Evolutionary conservation across 1,140 invertebrate genomes (phyloP).

Genomic region (Drosophila gunungcola): DNA sequence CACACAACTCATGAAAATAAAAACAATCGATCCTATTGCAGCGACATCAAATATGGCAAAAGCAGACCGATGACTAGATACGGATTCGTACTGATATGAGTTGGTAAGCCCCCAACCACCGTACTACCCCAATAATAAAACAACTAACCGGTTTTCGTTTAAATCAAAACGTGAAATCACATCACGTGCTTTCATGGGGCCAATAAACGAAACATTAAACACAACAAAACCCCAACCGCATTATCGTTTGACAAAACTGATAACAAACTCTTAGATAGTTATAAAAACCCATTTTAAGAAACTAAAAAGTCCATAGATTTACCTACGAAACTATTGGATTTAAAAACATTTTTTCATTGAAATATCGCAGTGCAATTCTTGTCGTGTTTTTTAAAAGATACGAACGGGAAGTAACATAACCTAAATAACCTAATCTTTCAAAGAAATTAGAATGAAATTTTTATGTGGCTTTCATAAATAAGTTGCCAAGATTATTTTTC

Average conservation of each 20-base stretch:
- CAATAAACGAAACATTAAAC: slow-evolving; percentile 13
- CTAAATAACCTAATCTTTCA: too few relatives aligned
- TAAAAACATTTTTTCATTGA: too few relatives aligned
- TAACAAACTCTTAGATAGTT: slow-evolving; percentile 8
- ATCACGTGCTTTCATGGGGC: slow-evolving; percentile 28
- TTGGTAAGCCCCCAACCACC: slow-evolving; percentile 9
- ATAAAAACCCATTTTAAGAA: too few relatives aligned
- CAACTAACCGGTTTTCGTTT: slow-evolving; percentile 43
- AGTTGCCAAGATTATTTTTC: too few relatives aligned
- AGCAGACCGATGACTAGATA: slow-evolving; percentile 7
- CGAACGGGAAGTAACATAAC: too few relatives aligned
- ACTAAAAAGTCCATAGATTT: too few relatives aligned
- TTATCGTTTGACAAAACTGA: slow-evolving; percentile 23
- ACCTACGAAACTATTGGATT: too few relatives aligned
- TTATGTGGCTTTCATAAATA: too few relatives aligned
- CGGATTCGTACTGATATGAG: slow-evolving; percentile 17
- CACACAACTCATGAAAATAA: slow-evolving; percentile 14
- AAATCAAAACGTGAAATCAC: slow-evolving; percentile 37
- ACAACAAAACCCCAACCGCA: neutral
- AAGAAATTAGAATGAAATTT: too few relatives aligned
- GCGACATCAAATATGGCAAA: slow-evolving; percentile 14
- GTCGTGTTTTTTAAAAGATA: too few relatives aligned
- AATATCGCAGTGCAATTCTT: too few relatives aligned
- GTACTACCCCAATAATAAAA: slow-evolving; percentile 19
- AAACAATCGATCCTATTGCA: slow-evolving; percentile 32